Evolutionary conservation across 2,113 vertebrate genomes (phyloP), one percentile per base, ranked within the genome.

Genomic region (Toxotes jaculatrix): DNA sequence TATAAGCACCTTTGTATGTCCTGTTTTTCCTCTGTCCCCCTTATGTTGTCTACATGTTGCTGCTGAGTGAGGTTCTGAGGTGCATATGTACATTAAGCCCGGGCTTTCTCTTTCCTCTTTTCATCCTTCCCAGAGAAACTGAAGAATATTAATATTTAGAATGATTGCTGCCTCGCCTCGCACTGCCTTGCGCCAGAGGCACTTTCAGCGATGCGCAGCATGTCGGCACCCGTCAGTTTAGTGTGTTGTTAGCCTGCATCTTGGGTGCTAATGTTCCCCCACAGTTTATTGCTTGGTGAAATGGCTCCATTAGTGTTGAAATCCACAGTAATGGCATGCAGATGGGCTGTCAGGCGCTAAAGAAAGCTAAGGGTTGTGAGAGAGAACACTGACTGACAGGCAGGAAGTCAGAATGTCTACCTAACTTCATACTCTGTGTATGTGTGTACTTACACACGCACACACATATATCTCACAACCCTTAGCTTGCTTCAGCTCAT

Each of bases 261-360:
- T 79, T 31, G n/a, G 82, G 40, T 27, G 71, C 82, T 92, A 91
- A 92, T 87, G 89, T 92, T 83, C 79, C 82, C 70, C 77, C 83
- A 62, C 88, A 77, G 83, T 89, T 88, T 89, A 84, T 84, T 86
- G 85, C 83, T 85, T 61, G 71, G 69, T 65, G 68, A 89, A 90
- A 93, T 83, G 83, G 79, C 80, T 90, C 89, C 66, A 87, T 92
- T 92, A 93, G 81, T 68, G 80, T 79, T 63, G 68, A 91, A 74
- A 63, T 57, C 47, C 59, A 57, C 51, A 36, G 63, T 87, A 90
- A 92, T 82, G 88, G 63, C 63, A 82, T 86, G 69, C 88, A 88
- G 89, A 93, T 87, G 83, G 76, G 70, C 76, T 43, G 31, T 68
- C 78, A 51, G 43, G 53, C 7, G 21, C 51, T 38, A 67, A 67